Conservation (phyloP, 2,113 vertebrate genomes). For the Epinephelus cyanopodus region DNA sequence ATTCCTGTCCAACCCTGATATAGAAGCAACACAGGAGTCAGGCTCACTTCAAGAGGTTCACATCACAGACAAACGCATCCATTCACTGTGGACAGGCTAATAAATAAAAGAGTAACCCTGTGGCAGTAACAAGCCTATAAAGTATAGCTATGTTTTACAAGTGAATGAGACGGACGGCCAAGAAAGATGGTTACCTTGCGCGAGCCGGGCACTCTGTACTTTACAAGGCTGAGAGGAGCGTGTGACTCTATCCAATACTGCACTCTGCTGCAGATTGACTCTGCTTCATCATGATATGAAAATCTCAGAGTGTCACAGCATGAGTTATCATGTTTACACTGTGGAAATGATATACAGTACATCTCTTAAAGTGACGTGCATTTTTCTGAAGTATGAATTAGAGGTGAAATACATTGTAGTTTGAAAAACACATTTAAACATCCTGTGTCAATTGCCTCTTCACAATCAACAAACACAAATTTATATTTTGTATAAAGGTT, state of each 20-base stretch:
- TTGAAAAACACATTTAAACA: constrained; percentile 25
- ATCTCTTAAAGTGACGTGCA: constrained; percentile 7
- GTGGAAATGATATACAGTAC: constrained; percentile 10
- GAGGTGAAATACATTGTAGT: constrained; percentile 13
- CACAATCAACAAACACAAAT: neutral
- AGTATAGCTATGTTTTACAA: constrained; percentile 84
- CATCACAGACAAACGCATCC: constrained; percentile 76
- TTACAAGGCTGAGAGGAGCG: constrained; percentile 73
- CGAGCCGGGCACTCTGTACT: constrained; percentile 56
- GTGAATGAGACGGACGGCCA: constrained; percentile 77
- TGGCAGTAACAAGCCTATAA: constrained; percentile 83
- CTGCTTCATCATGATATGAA: constrained; percentile 65
- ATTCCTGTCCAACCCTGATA: constrained; percentile 74
- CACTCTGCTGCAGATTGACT: constrained; percentile 62
- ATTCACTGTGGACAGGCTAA: constrained; percentile 78
- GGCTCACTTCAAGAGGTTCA: constrained; percentile 78
- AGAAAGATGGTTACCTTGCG: constrained; percentile 72
- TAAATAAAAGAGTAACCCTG: constrained; percentile 83
- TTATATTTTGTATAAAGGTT: constrained; percentile 1
- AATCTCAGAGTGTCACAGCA: constrained; percentile 46
- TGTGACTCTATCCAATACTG: constrained; percentile 42
- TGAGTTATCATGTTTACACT: constrained; percentile 62
- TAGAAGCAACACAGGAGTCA: constrained; percentile 77
- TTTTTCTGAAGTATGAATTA: constrained; percentile 22
- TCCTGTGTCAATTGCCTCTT: neutral